phyloP scores from a whole-genome alignment of 2,888 invertebrate species.

The Pimpla rufipes region DNA sequence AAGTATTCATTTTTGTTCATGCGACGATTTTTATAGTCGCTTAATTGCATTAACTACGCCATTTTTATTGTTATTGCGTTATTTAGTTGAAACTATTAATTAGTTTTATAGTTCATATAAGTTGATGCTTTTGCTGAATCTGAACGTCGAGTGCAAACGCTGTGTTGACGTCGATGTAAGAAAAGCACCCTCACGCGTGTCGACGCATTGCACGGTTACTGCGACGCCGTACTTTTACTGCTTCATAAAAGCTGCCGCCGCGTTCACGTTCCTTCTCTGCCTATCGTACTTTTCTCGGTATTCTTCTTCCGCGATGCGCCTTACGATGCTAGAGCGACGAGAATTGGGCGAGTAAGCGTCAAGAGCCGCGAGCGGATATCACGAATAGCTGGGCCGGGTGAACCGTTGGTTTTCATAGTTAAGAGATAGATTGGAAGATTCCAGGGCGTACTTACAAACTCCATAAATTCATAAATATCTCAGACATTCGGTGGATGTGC shows the following conservation, averaged over 20 bases:
- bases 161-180: conserved; percentile 42
- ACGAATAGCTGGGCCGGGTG: conserved; percentile 32
- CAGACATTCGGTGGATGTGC: conserved; percentile 21
- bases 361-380: conserved; percentile 24
- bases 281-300: conserved; percentile 20
- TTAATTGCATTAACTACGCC: too few species aligned
- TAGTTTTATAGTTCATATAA: too few species aligned
- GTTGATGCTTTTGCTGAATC: not conserved
- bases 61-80: too few species aligned
- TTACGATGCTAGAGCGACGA: conserved; percentile 5
- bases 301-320: conserved; percentile 39
- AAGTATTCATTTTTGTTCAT: too few species aligned
- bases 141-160: conserved; percentile 1
- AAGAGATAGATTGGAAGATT: conserved; percentile 32
- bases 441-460: conserved; percentile 10
- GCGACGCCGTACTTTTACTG: conserved; percentile 52
- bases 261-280: conserved; percentile 27
- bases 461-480: not conserved
- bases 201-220: conserved; percentile 43
- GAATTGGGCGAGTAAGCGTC: conserved; percentile 15
- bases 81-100: too few species aligned
- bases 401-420: conserved; percentile 22
- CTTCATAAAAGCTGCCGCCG: conserved; percentile 49
- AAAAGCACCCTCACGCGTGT: conserved; percentile 43
- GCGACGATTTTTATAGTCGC: too few species aligned